Evolutionary conservation across 2,797 vertebrate species (phyloP).

Genomic region (Australoheros facetus): DNA sequence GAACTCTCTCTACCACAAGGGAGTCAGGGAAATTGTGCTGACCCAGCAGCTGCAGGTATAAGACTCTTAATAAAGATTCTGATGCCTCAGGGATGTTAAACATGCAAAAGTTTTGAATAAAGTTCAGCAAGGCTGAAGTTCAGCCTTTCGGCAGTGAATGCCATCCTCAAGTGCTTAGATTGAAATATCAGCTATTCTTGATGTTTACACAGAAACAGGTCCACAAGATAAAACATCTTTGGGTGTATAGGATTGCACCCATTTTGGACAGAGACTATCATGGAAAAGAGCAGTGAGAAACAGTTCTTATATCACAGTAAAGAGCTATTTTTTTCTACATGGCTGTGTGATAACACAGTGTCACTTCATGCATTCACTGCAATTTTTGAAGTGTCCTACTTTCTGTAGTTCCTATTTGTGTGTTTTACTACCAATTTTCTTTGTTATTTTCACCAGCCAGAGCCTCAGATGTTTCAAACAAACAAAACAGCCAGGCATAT

Average conservation of each 20-base stretch:
- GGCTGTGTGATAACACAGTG: neutral
- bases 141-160: constrained; percentile 7
- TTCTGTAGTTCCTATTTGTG: neutral
- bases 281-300: neutral
- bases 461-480: neutral
- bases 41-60: constrained; percentile 11
- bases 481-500: neutral
- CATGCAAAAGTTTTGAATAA: constrained; percentile 14
- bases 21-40: constrained; percentile 6
- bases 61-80: constrained; percentile 17
- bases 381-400: neutral
- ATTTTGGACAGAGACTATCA: neutral
- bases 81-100: constrained; percentile 15
- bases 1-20: constrained; percentile 6
- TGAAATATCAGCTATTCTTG: neutral
- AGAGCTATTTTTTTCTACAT: neutral
- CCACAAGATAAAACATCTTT: neutral
- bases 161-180: neutral
- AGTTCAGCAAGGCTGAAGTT: constrained; percentile 12
- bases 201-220: neutral
- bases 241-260: neutral
- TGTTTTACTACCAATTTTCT: neutral
- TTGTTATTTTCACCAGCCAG: neutral
- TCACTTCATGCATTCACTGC: neutral
- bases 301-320: neutral